Evolutionary conservation across 2,797 vertebrate species (phyloP).

Genomic region (Todus mexicanus): DNA sequence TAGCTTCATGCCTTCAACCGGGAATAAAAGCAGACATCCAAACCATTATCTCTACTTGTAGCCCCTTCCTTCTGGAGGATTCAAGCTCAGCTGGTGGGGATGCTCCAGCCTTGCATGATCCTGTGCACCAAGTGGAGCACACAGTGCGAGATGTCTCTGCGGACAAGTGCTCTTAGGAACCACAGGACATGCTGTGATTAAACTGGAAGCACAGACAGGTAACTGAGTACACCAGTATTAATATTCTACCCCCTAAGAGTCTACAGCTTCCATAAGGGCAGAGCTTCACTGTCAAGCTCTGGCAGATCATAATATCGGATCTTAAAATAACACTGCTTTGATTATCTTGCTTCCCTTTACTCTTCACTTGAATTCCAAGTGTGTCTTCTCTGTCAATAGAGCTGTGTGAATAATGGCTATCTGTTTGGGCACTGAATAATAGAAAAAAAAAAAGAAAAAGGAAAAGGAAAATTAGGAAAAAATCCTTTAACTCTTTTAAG

Average conservation of each 20-base stretch:
- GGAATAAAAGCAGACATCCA: neutral
- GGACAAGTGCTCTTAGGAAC: neutral
- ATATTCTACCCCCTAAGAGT: neutral
- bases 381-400: constrained; percentile 46
- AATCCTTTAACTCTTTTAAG: neutral
- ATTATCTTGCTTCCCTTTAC: constrained; percentile 51
- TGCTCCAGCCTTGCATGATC: neutral
- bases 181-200: neutral
- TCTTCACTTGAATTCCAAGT: constrained; percentile 47
- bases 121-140: neutral
- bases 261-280: neutral
- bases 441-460: too few species aligned
- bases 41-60: neutral
- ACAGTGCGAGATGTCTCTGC: neutral
- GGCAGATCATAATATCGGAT: constrained; percentile 37
- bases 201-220: neutral
- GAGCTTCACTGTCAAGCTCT: constrained; percentile 9
- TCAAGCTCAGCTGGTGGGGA: neutral
- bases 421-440: constrained; percentile 33
- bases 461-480: neutral
- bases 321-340: constrained; percentile 59
- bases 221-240: neutral
- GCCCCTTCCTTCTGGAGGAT: neutral
- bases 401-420: constrained; percentile 42
- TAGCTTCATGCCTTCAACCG: neutral